Evolutionary conservation across 2,888 invertebrate species (phyloP).

Genomic region (Urechis unicinctus): DNA sequence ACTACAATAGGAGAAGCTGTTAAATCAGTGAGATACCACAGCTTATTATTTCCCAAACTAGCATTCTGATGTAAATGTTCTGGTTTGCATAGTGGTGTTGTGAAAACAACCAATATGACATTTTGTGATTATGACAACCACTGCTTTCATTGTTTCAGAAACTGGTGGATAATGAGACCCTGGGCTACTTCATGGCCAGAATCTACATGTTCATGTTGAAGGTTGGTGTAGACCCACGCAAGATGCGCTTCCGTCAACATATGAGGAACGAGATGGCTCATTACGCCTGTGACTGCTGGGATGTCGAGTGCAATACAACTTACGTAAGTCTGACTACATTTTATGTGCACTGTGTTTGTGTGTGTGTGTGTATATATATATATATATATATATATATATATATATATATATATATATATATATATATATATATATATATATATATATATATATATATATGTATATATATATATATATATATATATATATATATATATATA

Average conservation of each 20-base stretch:
- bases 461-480: too few species aligned
- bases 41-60: too few species aligned
- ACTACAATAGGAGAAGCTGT: conserved; percentile 85
- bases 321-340: conserved; percentile 64
- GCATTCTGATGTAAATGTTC: too few species aligned
- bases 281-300: conserved; percentile 99
- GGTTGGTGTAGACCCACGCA: conserved; percentile 77
- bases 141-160: conserved; percentile 26
- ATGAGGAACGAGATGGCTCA: conserved; percentile 99
- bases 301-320: conserved; percentile 94
- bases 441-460: too few species aligned
- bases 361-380: too few species aligned
- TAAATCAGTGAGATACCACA: conserved; percentile 55
- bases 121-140: background rate
- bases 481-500: background rate
- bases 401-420: too few species aligned
- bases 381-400: too few species aligned
- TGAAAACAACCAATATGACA: background rate
- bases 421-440: too few species aligned
- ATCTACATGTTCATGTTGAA: conserved; percentile 82
- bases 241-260: conserved; percentile 92
- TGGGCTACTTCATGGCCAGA: conserved; percentile 96
- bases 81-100: too few species aligned
- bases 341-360: too few species aligned
- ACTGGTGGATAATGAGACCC: conserved; percentile 89